phyloP scores from a whole-genome alignment of 2,888 invertebrate genomes.

The Parasteatoda lunata region DNA sequence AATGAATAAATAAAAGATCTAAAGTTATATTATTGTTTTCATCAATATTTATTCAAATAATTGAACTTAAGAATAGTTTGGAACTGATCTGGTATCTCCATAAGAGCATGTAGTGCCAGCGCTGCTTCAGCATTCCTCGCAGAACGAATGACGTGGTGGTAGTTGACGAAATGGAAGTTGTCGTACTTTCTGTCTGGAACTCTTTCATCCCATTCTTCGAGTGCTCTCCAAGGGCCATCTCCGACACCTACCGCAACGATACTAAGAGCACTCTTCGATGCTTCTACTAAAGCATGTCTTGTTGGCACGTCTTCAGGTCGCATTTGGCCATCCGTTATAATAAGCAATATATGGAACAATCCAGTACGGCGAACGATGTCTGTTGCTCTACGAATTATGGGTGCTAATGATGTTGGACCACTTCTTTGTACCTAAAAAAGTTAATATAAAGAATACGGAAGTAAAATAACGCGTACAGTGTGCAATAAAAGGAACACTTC shows the following conservation, averaged over 20 bases:
- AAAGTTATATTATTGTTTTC: background rate
- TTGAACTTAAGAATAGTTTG: constrained; percentile 55
- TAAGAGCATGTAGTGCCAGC: constrained; percentile 77
- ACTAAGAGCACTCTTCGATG: constrained; percentile 76
- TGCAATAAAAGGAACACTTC: too few relatives aligned
- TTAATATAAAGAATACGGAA: too few relatives aligned
- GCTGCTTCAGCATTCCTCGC: constrained; percentile 73
- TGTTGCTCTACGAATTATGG: constrained; percentile 76
- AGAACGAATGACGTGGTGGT: constrained; percentile 73
- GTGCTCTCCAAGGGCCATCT: constrained; percentile 77
- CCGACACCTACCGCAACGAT: constrained; percentile 77
- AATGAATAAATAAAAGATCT: too few relatives aligned
- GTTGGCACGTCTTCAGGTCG: constrained; percentile 75
- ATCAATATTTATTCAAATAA: constrained; percentile 53
- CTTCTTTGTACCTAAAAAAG: constrained; percentile 72
- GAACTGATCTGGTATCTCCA: constrained; percentile 77
- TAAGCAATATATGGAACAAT: constrained; percentile 77
- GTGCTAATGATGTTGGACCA: constrained; percentile 77
- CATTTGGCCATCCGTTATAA: constrained; percentile 77
- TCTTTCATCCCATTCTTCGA: constrained; percentile 77
- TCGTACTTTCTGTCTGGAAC: constrained; percentile 76
- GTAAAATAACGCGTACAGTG: too few relatives aligned
- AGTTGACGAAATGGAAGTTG: constrained; percentile 78
- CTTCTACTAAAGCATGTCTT: constrained; percentile 76
- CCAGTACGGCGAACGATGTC: constrained; percentile 75